Conservation (phyloP, 2,888 invertebrate species). For the Holacanthella duospinosa region DNA sequence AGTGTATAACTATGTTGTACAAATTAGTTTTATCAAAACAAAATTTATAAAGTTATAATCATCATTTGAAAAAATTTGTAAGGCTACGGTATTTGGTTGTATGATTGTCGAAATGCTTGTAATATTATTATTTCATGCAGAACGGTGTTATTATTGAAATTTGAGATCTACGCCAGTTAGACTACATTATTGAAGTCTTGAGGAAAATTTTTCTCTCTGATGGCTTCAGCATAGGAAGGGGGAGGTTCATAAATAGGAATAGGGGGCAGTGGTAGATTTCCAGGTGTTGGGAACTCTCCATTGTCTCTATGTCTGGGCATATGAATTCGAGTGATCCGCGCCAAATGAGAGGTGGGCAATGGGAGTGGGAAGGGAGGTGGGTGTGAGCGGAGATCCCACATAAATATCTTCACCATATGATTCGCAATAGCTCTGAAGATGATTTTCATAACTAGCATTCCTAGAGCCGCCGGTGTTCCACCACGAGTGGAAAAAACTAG, state of each 20-base stretch:
- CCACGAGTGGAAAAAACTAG: slow-evolving; percentile 17
- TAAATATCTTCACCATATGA: slow-evolving; percentile 4
- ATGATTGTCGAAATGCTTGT: too few relatives aligned
- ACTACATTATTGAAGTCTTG: neutral
- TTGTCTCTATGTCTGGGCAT: neutral
- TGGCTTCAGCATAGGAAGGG: neutral
- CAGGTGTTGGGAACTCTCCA: neutral
- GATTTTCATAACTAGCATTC: neutral
- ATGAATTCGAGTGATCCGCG: neutral
- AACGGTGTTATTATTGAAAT: too few relatives aligned
- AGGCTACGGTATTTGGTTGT: too few relatives aligned
- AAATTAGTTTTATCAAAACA: too few relatives aligned
- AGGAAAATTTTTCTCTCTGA: neutral
- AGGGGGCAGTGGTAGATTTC: neutral
- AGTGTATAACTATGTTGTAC: too few relatives aligned
- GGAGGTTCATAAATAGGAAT: slow-evolving; percentile 1
- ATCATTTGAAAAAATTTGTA: too few relatives aligned
- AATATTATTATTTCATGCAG: too few relatives aligned
- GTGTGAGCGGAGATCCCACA: neutral
- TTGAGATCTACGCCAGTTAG: too few relatives aligned
- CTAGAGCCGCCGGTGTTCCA: neutral
- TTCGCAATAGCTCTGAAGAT: neutral
- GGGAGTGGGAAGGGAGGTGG: neutral
- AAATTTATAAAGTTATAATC: too few relatives aligned
- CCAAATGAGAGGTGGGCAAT: neutral